Evolutionary conservation across 2,113 vertebrate species (phyloP).

Genomic region (Dromiciops gliroides): DNA sequence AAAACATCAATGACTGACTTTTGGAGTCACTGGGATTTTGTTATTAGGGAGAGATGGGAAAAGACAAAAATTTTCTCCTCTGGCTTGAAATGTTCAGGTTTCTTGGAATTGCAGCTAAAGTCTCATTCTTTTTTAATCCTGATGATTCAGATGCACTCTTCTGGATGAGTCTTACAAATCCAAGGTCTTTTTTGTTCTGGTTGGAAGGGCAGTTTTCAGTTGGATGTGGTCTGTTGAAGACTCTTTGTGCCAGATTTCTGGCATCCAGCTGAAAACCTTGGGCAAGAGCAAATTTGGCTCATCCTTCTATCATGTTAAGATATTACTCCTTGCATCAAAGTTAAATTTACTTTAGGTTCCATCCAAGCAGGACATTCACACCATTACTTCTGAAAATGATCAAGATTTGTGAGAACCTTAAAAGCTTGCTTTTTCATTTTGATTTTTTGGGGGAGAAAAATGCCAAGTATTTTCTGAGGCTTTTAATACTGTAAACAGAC

Average conservation of each 20-base stretch:
- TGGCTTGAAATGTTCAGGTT: constrained; percentile 9
- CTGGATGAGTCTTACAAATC: constrained; percentile 25
- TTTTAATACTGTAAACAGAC: constrained; percentile 30
- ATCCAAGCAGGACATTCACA: constrained; percentile 6
- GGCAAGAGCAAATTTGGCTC: constrained; percentile 11
- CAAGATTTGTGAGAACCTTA: not conserved
- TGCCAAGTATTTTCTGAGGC: constrained; percentile 26
- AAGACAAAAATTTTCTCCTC: constrained; percentile 27
- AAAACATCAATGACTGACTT: constrained; percentile 28
- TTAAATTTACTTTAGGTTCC: constrained; percentile 12
- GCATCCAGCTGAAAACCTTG: not conserved
- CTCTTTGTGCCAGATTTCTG: constrained; percentile 20
- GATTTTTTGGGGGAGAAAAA: constrained; percentile 11
- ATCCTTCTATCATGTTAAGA: constrained; percentile 47
- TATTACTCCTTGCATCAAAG: constrained; percentile 12
- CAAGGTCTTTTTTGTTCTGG: constrained; percentile 6
- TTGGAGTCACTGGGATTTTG: constrained; percentile 17
- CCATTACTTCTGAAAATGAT: constrained; percentile 35
- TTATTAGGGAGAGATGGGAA: constrained; percentile 10
- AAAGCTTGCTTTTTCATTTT: constrained; percentile 1
- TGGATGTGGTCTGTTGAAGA: not conserved
- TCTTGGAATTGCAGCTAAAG: constrained; percentile 49
- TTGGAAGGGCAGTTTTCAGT: not conserved
- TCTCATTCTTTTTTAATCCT: constrained; percentile 5
- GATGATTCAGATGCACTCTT: not conserved